Evolutionary conservation across 35 echinoderm and acorn worm species (phyloP), one percentile per base, ranked within the genome.

Genomic region (Patiria miniata): DNA sequence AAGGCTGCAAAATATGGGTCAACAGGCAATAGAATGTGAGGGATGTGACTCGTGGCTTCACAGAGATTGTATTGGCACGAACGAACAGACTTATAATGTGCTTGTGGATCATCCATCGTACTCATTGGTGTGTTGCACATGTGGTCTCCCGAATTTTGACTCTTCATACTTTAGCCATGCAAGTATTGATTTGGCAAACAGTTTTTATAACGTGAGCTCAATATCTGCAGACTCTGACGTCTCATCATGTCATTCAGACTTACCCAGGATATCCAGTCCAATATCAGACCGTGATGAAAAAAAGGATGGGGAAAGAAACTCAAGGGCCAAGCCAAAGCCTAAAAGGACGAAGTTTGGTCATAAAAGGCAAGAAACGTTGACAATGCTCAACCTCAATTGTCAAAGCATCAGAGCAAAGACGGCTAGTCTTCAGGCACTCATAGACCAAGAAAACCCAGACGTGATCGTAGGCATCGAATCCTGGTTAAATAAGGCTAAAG

Each of bases 1-100:
- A 88, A 88, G 42, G 86, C 86, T 15, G 77, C 76, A 18, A 88
- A 80, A 59, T 88, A 81, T n/a, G 37, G 77, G 77, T 5, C 86
- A 79, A 86, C 65, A 91, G 68, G 61, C 73, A 33, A 85, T 90
- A 32, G 42, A 83, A 40, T 65, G 56, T 10, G 79, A 80, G 42
- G 40, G 1, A 18, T 90, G 53, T 40, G 83, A 68, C 17, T 14
- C 54, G 50, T 90, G 79, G 80, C 73, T 83, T 73, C 88, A 90
- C 47, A 80, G 79, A 5, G 40, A 36, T 19, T 90, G 87, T 40
- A 57, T 83, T 4, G 80, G 44, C 37, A 90, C 83, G 80, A 82
- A 47, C 9, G 79, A 65, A 38, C 4, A 83, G 23, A 73, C 83
- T n/a, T 90, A 69, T 40, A 68, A 83, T 51, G 57, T 68, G 7